phyloP scores from a whole-genome alignment of 1,140 invertebrate genomes.

The Planococcus citri region DNA sequence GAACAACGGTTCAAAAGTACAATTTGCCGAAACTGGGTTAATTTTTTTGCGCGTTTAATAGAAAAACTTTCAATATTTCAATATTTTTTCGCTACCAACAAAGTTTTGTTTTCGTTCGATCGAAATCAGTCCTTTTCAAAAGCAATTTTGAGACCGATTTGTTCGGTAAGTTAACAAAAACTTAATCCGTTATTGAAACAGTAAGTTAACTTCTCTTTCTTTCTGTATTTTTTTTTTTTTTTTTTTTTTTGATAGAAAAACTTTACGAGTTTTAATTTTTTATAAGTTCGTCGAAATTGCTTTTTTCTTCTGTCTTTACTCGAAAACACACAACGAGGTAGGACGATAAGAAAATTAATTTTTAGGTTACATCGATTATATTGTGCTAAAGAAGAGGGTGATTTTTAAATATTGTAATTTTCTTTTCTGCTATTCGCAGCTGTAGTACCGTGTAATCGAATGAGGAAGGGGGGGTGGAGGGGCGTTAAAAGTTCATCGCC shows the following conservation, averaged over 20 bases:
- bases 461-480: too few relatives aligned
- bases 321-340: background rate
- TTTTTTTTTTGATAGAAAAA: background rate
- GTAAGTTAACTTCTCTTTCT: slow-evolving; percentile 1
- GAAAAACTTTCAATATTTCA: background rate
- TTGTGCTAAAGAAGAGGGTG: too few relatives aligned
- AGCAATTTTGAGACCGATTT: slow-evolving; percentile 3
- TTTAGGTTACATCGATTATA: background rate
- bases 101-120: slow-evolving; percentile 3
- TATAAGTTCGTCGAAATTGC: background rate
- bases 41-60: background rate
- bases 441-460: too few relatives aligned
- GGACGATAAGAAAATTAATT: background rate
- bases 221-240: too few relatives aligned
- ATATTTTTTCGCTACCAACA: background rate
- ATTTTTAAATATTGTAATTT: too few relatives aligned
- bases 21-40: background rate
- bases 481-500: too few relatives aligned
- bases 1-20: too few relatives aligned
- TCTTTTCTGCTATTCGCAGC: too few relatives aligned
- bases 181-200: slow-evolving; percentile 8
- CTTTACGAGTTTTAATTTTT: background rate
- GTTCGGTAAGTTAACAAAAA: background rate
- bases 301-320: background rate
- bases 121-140: background rate